phyloP scores from a whole-genome alignment of 2,113 vertebrate genomes.

The Limanda limanda region DNA sequence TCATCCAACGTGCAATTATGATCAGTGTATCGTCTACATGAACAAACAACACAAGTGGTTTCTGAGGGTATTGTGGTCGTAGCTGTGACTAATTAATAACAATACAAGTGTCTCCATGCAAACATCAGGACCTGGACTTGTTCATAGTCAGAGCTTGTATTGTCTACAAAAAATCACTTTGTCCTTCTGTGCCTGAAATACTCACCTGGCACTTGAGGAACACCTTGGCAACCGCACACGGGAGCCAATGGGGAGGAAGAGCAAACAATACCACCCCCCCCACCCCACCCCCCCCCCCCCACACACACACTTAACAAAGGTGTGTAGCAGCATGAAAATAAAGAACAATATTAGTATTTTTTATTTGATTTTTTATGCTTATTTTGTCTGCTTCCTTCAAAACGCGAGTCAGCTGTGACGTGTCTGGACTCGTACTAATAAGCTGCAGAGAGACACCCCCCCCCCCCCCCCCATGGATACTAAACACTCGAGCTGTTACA shows the following conservation, averaged over 20 bases:
- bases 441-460: neutral
- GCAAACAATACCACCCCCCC: constrained; percentile 23
- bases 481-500: neutral
- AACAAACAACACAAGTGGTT: neutral
- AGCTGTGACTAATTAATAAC: neutral
- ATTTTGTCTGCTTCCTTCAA: neutral
- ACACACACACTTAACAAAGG: constrained; percentile 35
- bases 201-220: constrained; percentile 37
- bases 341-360: neutral
- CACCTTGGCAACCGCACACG: constrained; percentile 50
- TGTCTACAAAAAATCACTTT: constrained; percentile 33
- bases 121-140: neutral
- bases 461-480: neutral
- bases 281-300: neutral
- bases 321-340: neutral
- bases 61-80: neutral
- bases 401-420: neutral
- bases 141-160: neutral
- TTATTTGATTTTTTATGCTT: neutral
- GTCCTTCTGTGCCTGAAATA: constrained; percentile 41
- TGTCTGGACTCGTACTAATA: constrained; percentile 4
- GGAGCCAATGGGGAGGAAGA: constrained; percentile 33
- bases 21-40: too few relatives aligned
- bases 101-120: neutral
- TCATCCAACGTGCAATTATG: too few relatives aligned